Evolutionary conservation across 2,888 invertebrate species (phyloP).

Genomic region (Caradrina clavipalpis): DNA sequence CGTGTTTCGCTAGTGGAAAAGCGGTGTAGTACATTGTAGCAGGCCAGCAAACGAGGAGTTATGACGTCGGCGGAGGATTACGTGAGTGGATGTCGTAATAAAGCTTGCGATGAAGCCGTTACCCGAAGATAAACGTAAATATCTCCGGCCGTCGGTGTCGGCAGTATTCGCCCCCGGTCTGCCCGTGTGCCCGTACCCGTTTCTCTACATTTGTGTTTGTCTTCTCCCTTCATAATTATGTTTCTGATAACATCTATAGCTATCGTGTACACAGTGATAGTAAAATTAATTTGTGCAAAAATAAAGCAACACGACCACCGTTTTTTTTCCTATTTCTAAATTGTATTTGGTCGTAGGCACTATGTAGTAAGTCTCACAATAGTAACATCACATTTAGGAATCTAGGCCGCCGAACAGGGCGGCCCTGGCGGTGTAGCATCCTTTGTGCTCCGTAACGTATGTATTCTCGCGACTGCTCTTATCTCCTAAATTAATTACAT

Average conservation of each 20-base stretch:
- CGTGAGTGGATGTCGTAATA: constrained; percentile 91
- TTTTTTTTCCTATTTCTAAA: not conserved
- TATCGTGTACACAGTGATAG: constrained; percentile 49
- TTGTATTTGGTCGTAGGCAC: not conserved
- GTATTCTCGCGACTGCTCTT: constrained; percentile 85
- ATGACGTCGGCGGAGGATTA: constrained; percentile 90
- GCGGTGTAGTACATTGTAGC: constrained; percentile 87
- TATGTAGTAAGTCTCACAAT: constrained; percentile 3
- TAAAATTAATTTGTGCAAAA: constrained; percentile 53
- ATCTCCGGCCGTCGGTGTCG: constrained; percentile 86
- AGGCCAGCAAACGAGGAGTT: constrained; percentile 89
- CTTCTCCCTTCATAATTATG: constrained; percentile 72
- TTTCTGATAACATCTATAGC: constrained; percentile 69
- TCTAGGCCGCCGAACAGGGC: constrained; percentile 41
- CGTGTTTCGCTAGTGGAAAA: constrained; percentile 80
- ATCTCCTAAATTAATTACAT: constrained; percentile 91
- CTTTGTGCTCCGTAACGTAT: constrained; percentile 84
- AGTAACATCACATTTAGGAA: constrained; percentile 33
- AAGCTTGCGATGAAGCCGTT: constrained; percentile 91
- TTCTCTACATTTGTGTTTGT: constrained; percentile 66
- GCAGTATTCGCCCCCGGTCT: constrained; percentile 71
- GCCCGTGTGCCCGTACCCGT: constrained; percentile 58
- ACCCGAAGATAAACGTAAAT: constrained; percentile 91
- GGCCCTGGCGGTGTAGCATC: constrained; percentile 70
- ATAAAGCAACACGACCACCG: constrained; percentile 19